Percentiles rank a stretch among this genome's conserved stretches.
Evolutionary conservation across 1,140 invertebrate genomes (phyloP).

Genomic region (Atta texana): DNA sequence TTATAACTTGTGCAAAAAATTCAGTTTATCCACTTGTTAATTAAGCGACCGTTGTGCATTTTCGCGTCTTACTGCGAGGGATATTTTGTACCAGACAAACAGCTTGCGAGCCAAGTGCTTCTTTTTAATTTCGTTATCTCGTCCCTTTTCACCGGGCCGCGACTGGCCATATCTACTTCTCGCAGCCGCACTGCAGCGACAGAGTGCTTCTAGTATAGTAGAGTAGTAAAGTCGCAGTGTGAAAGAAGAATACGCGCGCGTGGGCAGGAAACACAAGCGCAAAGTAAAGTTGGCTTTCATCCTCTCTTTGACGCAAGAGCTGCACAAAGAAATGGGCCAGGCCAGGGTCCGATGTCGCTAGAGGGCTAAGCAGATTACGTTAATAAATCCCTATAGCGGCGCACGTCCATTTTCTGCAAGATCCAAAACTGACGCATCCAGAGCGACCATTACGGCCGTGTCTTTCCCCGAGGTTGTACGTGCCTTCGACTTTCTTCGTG

Average conservation of each 20-base stretch:
- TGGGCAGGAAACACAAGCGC: conserved; percentile 22
- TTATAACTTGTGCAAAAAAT: background rate
- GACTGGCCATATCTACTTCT: conserved; percentile 44
- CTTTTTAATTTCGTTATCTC: conserved; percentile 57
- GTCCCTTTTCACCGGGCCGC: conserved; percentile 47
- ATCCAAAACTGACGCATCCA: conserved; percentile 69
- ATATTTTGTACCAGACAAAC: conserved; percentile 48
- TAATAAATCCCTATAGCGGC: conserved; percentile 76
- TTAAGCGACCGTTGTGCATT: conserved; percentile 51
- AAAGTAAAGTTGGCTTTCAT: conserved; percentile 60
- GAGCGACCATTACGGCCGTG: conserved; percentile 58
- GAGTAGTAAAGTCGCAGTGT: conserved; percentile 18
- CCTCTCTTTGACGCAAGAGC: conserved; percentile 51
- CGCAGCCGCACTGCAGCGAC: conserved; percentile 48
- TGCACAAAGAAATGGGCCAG: conserved; percentile 60
- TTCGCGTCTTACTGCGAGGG: conserved; percentile 31
- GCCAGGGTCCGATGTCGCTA: conserved; percentile 53
- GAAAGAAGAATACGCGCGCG: conserved; percentile 36
- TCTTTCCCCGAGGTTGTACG: conserved; percentile 65
- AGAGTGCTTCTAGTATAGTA: background rate
- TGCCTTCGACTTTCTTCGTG: conserved; percentile 64
- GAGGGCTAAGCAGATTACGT: conserved; percentile 77
- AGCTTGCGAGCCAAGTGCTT: conserved; percentile 46
- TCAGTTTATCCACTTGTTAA: conserved; percentile 45
- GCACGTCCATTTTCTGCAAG: conserved; percentile 68